Conservation (phyloP, 2,888 invertebrate genomes). For the Mamestra brassicae region DNA sequence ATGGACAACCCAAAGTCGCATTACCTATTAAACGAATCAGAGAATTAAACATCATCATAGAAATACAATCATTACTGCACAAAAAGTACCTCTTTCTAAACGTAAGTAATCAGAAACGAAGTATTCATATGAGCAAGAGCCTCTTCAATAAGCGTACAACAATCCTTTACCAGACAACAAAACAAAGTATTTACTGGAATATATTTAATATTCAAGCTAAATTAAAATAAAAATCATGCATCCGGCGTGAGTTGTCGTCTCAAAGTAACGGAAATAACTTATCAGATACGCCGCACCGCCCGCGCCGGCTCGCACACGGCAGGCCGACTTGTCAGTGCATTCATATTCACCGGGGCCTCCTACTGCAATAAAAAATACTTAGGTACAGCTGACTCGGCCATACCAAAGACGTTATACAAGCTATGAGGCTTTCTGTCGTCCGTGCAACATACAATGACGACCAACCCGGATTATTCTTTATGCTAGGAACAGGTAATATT, state of each 20-base stretch:
- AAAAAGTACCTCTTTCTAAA: background rate
- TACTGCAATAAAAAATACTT: constrained; percentile 71
- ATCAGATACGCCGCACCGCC: constrained; percentile 79
- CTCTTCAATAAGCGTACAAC: constrained; percentile 21
- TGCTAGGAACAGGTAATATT: constrained; percentile 86
- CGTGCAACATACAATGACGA: constrained; percentile 82
- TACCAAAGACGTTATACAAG: constrained; percentile 78
- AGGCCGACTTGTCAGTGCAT: constrained; percentile 64
- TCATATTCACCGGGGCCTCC: constrained; percentile 69
- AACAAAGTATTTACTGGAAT: background rate
- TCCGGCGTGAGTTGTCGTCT: constrained; percentile 73
- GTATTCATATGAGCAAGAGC: no score
- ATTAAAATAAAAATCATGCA: constrained; percentile 69
- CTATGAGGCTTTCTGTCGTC: constrained; percentile 82
- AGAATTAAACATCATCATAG: background rate
- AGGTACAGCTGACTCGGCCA: constrained; percentile 75
- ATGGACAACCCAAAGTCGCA: background rate
- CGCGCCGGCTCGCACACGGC: constrained; percentile 65
- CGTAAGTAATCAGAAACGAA: background rate
- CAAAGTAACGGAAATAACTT: constrained; percentile 86
- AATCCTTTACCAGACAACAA: constrained; percentile 24
- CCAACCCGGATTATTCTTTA: constrained; percentile 87
- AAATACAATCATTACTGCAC: constrained; percentile 2
- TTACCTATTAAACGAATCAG: background rate
- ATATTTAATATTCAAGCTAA: constrained; percentile 48